phyloP scores from a whole-genome alignment of 2,113 vertebrate species.

The Haemorhous mexicanus region DNA sequence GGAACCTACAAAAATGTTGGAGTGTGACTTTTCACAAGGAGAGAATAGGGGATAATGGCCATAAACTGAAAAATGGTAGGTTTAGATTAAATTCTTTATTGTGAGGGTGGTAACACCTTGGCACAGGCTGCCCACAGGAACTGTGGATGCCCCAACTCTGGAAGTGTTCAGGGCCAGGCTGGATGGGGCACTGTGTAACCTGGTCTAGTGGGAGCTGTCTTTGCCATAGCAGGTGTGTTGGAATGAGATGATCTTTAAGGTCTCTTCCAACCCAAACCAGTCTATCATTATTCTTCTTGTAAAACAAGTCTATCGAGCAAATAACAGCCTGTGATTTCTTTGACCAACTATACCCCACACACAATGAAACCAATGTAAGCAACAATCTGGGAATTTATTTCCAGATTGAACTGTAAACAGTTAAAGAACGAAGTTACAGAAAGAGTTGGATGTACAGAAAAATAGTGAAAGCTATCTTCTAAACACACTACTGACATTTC shows the following conservation, averaged over 20 bases:
- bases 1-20: not conserved
- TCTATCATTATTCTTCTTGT: not conserved
- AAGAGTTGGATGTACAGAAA: not conserved
- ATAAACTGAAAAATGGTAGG: not conserved
- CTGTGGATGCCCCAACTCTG: not conserved
- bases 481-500: not conserved
- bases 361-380: not conserved
- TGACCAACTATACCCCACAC: not conserved
- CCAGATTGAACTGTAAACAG: not conserved
- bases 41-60: not conserved
- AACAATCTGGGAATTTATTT: not conserved
- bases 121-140: not conserved
- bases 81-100: not conserved
- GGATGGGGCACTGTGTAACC: not conserved
- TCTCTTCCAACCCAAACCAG: not conserved
- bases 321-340: not conserved
- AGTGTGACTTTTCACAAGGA: not conserved
- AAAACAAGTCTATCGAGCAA: not conserved
- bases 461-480: not conserved
- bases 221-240: not conserved
- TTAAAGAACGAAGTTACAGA: not conserved
- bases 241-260: not conserved
- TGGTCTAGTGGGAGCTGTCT: not conserved
- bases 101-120: not conserved
- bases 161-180: not conserved